phyloP scores from a whole-genome alignment of 2,113 vertebrate genomes.

The Harpagus bidentatus region DNA sequence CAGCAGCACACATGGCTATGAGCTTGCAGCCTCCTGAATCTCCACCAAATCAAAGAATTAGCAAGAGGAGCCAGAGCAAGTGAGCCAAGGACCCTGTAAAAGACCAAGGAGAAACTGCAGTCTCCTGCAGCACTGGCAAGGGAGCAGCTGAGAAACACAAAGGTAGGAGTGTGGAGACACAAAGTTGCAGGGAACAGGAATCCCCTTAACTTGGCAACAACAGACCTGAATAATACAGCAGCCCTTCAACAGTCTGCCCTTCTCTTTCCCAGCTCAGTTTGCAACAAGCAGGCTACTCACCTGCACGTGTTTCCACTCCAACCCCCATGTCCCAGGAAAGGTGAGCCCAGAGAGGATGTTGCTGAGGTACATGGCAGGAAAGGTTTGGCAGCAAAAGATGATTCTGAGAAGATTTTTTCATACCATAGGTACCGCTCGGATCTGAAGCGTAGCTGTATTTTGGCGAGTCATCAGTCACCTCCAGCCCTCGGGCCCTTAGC shows the following conservation, averaged over 20 bases:
- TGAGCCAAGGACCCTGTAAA: neutral
- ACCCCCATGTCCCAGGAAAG: neutral
- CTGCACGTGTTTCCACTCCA: neutral
- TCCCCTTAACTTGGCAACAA: neutral
- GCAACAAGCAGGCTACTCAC: neutral
- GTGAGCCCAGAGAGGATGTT: neutral
- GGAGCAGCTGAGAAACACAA: neutral
- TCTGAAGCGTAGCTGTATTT: constrained; percentile 85
- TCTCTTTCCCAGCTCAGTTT: neutral
- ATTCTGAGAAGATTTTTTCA: neutral
- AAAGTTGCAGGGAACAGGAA: neutral
- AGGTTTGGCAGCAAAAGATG: neutral
- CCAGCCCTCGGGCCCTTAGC: constrained; percentile 79
- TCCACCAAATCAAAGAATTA: neutral
- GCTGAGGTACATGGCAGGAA: neutral
- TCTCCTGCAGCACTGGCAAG: neutral
- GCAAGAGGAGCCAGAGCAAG: neutral
- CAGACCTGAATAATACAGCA: neutral
- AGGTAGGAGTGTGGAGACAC: neutral
- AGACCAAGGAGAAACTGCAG: neutral
- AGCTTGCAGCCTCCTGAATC: neutral
- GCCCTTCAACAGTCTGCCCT: neutral
- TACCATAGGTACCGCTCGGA: constrained; percentile 74
- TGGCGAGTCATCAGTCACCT: constrained; percentile 84
- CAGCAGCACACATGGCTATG: neutral